Base-by-base conservation (phyloP, 2,797 vertebrate species). In the Sebastes matsubarae region DNA sequence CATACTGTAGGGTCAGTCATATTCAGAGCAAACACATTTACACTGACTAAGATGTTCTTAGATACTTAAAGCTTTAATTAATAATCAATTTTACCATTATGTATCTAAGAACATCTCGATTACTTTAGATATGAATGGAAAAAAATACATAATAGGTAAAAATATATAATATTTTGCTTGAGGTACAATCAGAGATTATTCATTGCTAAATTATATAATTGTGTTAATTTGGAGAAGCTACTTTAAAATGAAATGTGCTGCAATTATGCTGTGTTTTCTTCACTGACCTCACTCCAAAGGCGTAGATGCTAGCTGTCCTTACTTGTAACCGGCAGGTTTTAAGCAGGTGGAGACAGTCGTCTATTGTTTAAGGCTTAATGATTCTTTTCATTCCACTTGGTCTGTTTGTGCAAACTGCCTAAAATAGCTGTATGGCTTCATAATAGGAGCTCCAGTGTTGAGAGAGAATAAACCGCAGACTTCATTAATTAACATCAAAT, bases 401-500 rank as follows among this genome's bases (percentile, higher is more conserved):
- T 80, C 83, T 82, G 76, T 77, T 83, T 91, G 87, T 75, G 61
- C 69, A 78, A 75, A 88, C 68, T 73, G 75, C 58, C 52, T 68
- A 80, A 84, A 90, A 87, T 86, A 80, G 68, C 76, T 84, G 54
- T n/a, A 83, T 69, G 84, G 79, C 73, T 84, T 82, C 63, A 72
- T 84, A 84, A 89, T 86, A 80, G 79, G 66, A 36, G 80, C 76
- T 81, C 72, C 73, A 70, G 82, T 61, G 77, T 86, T 92, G 67
- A 87, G 75, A 46, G 42, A 85, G 77, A 72, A 79, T 82, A 77
- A 89, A 87, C 91, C 83, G 24, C 92, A 92, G 75, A 55, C 68
- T 60, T 85, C 87, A 89, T 93, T 95, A 92, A 93, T 89, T 91
- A 87, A 80, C 72, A 89, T 83, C 87, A 90, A 87, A 86, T 85